Conservation (phyloP, 2,113 vertebrate genomes). For the Columba janthina region DNA sequence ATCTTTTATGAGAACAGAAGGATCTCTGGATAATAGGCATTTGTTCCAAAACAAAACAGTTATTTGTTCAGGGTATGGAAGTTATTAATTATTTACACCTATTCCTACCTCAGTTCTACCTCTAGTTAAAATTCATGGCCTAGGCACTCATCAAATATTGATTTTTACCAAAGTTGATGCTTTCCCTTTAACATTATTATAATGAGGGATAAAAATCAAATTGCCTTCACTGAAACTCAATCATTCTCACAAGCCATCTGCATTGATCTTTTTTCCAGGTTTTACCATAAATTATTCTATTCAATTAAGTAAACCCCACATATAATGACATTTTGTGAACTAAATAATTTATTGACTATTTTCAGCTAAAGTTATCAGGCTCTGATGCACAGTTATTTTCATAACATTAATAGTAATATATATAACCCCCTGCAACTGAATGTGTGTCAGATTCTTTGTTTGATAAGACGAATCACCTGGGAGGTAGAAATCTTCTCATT, state of each 20-base stretch:
- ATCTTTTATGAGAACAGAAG: slow-evolving; percentile 57
- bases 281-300: slow-evolving; percentile 87
- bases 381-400: slow-evolving; percentile 70
- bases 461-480: slow-evolving; percentile 50
- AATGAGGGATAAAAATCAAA: slow-evolving; percentile 87
- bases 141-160: slow-evolving; percentile 88
- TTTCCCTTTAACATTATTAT: slow-evolving; percentile 83
- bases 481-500: slow-evolving; percentile 39
- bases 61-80: slow-evolving; percentile 64
- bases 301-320: slow-evolving; percentile 84
- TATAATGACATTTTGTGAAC: slow-evolving; percentile 84
- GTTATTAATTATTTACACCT: slow-evolving; percentile 75
- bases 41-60: slow-evolving; percentile 61
- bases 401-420: slow-evolving; percentile 67
- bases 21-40: slow-evolving; percentile 24
- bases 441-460: slow-evolving; percentile 60
- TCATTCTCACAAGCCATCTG: slow-evolving; percentile 73
- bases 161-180: slow-evolving; percentile 84
- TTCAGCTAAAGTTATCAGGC: slow-evolving; percentile 72
- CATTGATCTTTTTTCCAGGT: slow-evolving; percentile 82
- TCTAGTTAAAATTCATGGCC: slow-evolving; percentile 86
- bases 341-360: slow-evolving; percentile 85
- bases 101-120: slow-evolving; percentile 70
- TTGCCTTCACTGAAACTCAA: slow-evolving; percentile 77
- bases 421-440: slow-evolving; percentile 15